Evolutionary conservation across 2,113 vertebrate species (phyloP).

Genomic region (Zosterops hypoxanthus): DNA sequence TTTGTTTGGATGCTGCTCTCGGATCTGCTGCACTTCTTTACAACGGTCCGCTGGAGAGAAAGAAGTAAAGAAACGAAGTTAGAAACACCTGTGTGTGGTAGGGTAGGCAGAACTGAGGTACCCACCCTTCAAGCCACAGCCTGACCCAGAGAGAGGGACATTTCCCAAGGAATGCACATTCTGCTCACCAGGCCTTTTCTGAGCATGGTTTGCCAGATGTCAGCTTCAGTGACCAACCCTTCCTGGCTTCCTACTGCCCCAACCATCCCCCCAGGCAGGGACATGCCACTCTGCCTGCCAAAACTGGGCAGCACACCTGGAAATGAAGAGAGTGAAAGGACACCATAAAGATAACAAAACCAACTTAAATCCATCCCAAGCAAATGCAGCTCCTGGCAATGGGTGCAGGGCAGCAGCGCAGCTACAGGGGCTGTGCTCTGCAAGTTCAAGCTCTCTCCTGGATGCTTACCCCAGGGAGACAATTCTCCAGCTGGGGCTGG

Average conservation of each 20-base stretch:
- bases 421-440: neutral
- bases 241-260: neutral
- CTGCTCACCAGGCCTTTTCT: neutral
- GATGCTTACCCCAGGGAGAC: neutral
- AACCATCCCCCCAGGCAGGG: neutral
- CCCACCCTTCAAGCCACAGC: neutral
- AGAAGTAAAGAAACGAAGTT: neutral
- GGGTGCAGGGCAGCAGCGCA: neutral
- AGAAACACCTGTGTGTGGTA: neutral
- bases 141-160: neutral
- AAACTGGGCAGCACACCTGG: neutral
- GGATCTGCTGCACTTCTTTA: conserved; percentile 97
- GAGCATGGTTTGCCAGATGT: neutral
- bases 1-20: conserved; percentile 96
- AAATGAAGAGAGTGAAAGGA: neutral
- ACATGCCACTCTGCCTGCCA: fast-evolving
- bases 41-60: conserved; percentile 88
- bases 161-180: neutral
- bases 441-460: neutral
- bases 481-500: neutral
- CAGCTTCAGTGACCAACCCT: neutral
- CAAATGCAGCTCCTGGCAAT: neutral
- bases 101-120: neutral
- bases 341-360: neutral
- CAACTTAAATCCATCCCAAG: neutral